Evolutionary conservation across 1,140 invertebrate genomes (phyloP), one percentile per base, ranked within the genome.

Genomic region (Zaprionus vittiger): DNA sequence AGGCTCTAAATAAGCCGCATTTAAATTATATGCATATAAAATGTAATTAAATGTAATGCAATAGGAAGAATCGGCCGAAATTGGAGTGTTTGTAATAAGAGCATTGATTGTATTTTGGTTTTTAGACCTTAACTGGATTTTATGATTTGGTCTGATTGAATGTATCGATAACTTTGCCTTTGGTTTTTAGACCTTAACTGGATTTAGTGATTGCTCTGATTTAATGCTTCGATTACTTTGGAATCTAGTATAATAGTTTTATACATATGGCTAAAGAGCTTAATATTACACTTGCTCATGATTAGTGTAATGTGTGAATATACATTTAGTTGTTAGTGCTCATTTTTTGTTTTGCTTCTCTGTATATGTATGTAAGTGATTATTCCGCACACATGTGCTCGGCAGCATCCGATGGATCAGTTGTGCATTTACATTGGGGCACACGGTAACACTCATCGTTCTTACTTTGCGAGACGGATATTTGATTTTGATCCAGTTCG

Each of bases 351-450:
- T 15, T 41, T n/a, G 15, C 15, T 15, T 41, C 6, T 47, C 2
- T n/a, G 3, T 47, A 24, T 52, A 52, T 5, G 9, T 26, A 26
- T 26, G n/a, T n/a, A n/a, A n/a, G n/a, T 1, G 11, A 57, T 15
- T 66, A 69, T 56, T 80, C 44, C 17, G 71, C 49, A 26, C 65
- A 73, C 7, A 49, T 9, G 73, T 78, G 31, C 17, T 63, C 57
- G 2, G 15, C 61, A 1, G 15, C 41, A 28, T 17, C 44, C 20
- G 47, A 52, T 52, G 47, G 17, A 11, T 15, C 54, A 5, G 57
- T 22, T 1, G 20, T 31, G 44, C 41, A 70, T 37, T 81, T 77
- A 44, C 61, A 67, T 47, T 57, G 4, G 26, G 55, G n/a, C 34
- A 69, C 54, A 24, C 44, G 73, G 47, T 55, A 77, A 20, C 55